Evolutionary conservation across 64 coral and sea anemone species (phyloP).

Genomic region (Dendrophyllia cribrosa): DNA sequence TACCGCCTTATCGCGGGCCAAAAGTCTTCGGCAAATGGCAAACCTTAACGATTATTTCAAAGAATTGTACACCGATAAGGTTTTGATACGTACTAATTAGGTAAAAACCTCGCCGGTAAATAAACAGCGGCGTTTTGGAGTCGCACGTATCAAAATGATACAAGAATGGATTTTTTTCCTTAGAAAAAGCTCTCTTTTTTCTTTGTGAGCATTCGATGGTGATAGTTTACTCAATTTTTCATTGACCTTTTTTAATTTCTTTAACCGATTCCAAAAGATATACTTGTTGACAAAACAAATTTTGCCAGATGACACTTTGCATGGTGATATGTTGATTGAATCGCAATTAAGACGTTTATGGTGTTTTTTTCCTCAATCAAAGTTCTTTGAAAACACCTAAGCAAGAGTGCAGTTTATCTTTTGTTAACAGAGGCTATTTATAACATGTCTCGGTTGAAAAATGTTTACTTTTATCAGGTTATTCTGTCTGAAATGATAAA

Average conservation of each 20-base stretch:
- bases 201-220: neutral
- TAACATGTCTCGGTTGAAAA: neutral
- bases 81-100: slow-evolving; percentile 30
- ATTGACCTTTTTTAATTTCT: neutral
- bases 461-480: slow-evolving; percentile 11
- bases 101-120: neutral
- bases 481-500: slow-evolving; percentile 71
- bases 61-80: slow-evolving; percentile 46
- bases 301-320: neutral
- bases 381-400: neutral
- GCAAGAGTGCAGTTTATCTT: slow-evolving; percentile 19
- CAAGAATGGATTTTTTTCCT: neutral
- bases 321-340: neutral
- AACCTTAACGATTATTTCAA: slow-evolving; percentile 39
- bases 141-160: neutral
- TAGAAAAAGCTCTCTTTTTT: neutral
- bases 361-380: neutral
- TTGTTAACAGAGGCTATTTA: slow-evolving; percentile 40
- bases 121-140: slow-evolving; percentile 3
- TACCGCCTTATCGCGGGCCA: slow-evolving; percentile 78
- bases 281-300: slow-evolving; percentile 31
- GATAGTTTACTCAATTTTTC: too few species aligned
- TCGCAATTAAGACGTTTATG: neutral
- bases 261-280: neutral
- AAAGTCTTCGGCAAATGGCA: slow-evolving; percentile 21